Base-by-base conservation (phyloP, 2,797 vertebrate genomes). In the Ispidina picta region DNA sequence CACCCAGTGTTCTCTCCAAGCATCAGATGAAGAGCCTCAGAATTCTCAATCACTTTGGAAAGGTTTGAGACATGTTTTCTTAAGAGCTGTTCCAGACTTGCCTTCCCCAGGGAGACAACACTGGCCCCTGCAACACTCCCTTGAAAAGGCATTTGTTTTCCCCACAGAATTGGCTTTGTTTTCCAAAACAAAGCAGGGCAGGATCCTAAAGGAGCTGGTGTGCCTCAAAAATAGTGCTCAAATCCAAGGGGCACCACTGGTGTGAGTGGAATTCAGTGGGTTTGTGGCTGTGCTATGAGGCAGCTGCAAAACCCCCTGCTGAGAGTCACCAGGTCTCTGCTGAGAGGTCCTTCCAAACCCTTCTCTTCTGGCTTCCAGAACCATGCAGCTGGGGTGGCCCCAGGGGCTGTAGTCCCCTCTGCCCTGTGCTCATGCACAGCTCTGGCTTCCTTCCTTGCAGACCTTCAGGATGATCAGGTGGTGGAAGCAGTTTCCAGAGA, bases 391-490 rank as follows among this genome's bases (percentile, higher is more conserved):
- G 68, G 54, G 52, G 7, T 78, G 71, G 43, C 55, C 19, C 14
- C 1, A 15, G 17, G 43, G 20, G 29, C n/a, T 77, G 86, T 29
- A 23, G 16, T 9, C 65, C 43, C 44, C 31, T n/a, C n/a, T 28
- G 39, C 43, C 29, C 26, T 46, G 31, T 60, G 60, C 76, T 71
- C 79, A 71, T 33, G 18, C 62, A 10, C 3, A 20, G 31, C 22
- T 88, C 31, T 89, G 88, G 48, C 18, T 88, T 58, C 43, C 35
- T 95, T 96, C 43, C 35, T 95, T 96, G 82, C 94, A 99, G 99
- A 97, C 41, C 58, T 97, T 60, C 96, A 99, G 93, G 99, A 99
- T n/a, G 99, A 99, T 90, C 98, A 99, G 93, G 98, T 99, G 44
- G 97, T 98, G 5, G 98, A 97, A 63, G 97, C 98, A 2, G 97